A percentile compares a stretch with the other conserved stretches of the same genome.
These are phyloP conservation scores for Guaruba guarouba DNA, from an alignment of 2,113 vertebrate genomes.

Conservation along the genomic window DNA sequence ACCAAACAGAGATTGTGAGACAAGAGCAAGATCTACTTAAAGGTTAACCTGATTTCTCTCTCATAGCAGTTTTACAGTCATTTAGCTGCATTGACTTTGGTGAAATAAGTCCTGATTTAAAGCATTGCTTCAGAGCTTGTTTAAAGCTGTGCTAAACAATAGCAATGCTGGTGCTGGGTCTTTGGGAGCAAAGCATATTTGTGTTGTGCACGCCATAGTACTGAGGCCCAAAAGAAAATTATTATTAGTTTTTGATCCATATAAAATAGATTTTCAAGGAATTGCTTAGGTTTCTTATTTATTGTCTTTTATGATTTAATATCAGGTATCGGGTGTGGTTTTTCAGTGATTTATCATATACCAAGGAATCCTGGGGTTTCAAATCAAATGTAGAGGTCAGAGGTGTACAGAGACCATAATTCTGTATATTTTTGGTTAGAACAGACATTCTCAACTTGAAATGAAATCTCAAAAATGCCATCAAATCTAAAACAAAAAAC, in stretches of 20 bases:
- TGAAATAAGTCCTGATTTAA: slow-evolving; percentile 51
- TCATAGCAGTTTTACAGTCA: slow-evolving; percentile 13
- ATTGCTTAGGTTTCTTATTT: neutral
- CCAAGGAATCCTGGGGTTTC: neutral
- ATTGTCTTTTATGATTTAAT: neutral
- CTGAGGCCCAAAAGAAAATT: neutral
- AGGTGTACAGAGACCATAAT: neutral
- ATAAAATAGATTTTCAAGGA: neutral
- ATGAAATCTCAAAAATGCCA: neutral
- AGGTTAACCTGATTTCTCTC: slow-evolving; percentile 26
- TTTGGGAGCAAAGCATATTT: neutral
- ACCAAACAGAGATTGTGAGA: neutral
- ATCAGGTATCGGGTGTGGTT: neutral
- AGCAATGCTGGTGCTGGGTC: neutral
- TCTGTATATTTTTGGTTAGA: neutral
- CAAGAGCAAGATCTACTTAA: neutral
- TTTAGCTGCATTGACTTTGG: slow-evolving; percentile 29
- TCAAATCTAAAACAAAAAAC: neutral
- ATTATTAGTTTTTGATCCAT: neutral
- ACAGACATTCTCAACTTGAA: neutral
- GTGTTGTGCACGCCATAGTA: neutral
- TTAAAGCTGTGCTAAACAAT: neutral
- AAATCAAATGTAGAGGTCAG: neutral
- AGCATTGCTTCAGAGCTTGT: neutral
- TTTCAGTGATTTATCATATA: neutral